These are phyloP conservation scores for Maccullochella peelii DNA, from an alignment of 2,113 vertebrate species.

Conservation along the genomic window DNA sequence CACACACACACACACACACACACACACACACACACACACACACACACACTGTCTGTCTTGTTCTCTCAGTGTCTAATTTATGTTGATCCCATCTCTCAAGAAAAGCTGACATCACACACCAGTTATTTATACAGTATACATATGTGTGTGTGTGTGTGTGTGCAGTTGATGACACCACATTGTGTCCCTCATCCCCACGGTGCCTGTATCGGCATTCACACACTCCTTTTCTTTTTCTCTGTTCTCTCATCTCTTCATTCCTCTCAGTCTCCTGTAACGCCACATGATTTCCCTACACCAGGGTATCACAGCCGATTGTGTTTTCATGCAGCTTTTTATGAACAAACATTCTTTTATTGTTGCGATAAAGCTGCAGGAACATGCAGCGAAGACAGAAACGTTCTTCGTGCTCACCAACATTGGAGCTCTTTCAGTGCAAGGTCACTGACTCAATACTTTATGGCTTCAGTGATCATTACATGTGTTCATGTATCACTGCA, in stretches of 20 bases:
- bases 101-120: slow-evolving; percentile 69
- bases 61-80: slow-evolving; percentile 55
- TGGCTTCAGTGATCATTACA: neutral
- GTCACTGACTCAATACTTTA: slow-evolving; percentile 1
- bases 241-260: slow-evolving; percentile 21
- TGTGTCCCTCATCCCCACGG: slow-evolving; percentile 46
- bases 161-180: slow-evolving; percentile 31
- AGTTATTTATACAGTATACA: slow-evolving; percentile 47
- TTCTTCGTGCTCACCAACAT: neutral
- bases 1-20: slow-evolving; percentile 5
- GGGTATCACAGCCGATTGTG: neutral
- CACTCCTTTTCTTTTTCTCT: slow-evolving; percentile 20
- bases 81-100: slow-evolving; percentile 67
- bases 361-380: slow-evolving; percentile 6
- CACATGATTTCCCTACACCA: neutral
- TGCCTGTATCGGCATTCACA: slow-evolving; percentile 24
- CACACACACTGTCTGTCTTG: neutral
- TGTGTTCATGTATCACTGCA: neutral
- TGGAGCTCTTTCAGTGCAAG: slow-evolving; percentile 14
- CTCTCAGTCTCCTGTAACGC: neutral
- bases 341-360: slow-evolving; percentile 10
- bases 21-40: neutral
- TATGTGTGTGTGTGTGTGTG: slow-evolving; percentile 9
- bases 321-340: slow-evolving; percentile 18
- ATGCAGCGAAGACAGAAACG: neutral